Percentiles rank a stretch among this genome's conserved stretches.
Evolutionary conservation across 2,888 invertebrate genomes (phyloP).

Genomic region (Drosophila fulvimacula): DNA sequence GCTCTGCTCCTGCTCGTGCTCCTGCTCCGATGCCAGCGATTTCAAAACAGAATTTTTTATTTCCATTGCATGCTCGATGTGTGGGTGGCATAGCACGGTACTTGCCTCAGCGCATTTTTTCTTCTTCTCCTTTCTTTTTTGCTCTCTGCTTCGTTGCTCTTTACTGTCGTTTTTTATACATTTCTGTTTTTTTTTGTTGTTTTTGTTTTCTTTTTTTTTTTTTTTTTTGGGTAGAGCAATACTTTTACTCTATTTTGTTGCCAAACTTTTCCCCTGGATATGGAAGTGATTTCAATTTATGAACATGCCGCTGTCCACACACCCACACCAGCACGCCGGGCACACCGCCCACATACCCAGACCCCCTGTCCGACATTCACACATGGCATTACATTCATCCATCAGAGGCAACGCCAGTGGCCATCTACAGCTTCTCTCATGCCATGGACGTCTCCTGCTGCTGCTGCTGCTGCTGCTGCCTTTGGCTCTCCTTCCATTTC

Average conservation of each 20-base stretch:
- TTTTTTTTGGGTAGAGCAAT: slow-evolving; percentile 36
- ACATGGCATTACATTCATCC: slow-evolving; percentile 64
- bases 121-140: slow-evolving; percentile 12
- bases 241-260: slow-evolving; percentile 70
- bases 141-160: slow-evolving; percentile 21
- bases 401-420: slow-evolving; percentile 52
- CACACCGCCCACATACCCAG: slow-evolving; percentile 29
- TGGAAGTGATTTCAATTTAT: slow-evolving; percentile 84
- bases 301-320: slow-evolving; percentile 80
- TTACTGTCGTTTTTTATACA: slow-evolving; percentile 18
- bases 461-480: slow-evolving; percentile 7
- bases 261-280: slow-evolving; percentile 78
- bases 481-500: slow-evolving; percentile 11
- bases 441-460: not conserved
- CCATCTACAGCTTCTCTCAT: slow-evolving; percentile 29
- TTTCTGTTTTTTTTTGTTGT: slow-evolving; percentile 3
- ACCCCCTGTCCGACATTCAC: slow-evolving; percentile 30
- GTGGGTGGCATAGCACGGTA: slow-evolving; percentile 26
- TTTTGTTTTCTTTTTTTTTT: slow-evolving; percentile 11
- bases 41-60: slow-evolving; percentile 79
- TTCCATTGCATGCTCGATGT: slow-evolving; percentile 30
- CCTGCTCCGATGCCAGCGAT: slow-evolving; percentile 45
- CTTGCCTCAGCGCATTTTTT: slow-evolving; percentile 24
- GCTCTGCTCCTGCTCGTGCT: not conserved
- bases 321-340: slow-evolving; percentile 39